phyloP scores from a whole-genome alignment of 2,888 invertebrate genomes.

The Arge pagana region DNA sequence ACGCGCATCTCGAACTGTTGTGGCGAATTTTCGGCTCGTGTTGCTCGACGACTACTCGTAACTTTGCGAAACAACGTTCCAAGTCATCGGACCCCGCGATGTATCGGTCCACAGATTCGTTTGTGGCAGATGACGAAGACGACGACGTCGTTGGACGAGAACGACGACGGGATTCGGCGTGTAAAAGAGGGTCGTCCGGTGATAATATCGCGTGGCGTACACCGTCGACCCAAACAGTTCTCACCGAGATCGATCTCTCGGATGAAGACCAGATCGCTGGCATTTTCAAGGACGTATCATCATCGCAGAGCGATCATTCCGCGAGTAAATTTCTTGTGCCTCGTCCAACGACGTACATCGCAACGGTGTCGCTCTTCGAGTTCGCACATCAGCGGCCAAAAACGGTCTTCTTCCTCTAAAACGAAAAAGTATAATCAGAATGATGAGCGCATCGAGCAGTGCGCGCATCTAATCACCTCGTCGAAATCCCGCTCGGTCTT shows the following conservation, averaged over 20 bases:
- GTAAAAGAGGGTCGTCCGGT: constrained; percentile 64
- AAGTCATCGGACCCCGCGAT: constrained; percentile 31
- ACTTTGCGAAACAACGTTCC: constrained; percentile 44
- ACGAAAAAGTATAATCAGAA: too few species aligned
- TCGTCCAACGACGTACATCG: too few species aligned
- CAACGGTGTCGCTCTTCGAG: too few species aligned
- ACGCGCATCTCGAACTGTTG: constrained; percentile 25
- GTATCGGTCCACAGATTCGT: neutral
- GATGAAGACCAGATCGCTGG: constrained; percentile 65
- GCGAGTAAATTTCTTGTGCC: neutral
- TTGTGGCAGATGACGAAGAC: too few species aligned
- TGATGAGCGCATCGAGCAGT: too few species aligned
- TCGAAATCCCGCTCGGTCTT: too few species aligned
- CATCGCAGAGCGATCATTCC: neutral
- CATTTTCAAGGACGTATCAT: constrained; percentile 42
- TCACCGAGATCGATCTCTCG: constrained; percentile 62
- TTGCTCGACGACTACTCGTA: constrained; percentile 43
- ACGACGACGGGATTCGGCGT: constrained; percentile 29
- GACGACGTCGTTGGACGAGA: neutral
- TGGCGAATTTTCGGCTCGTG: constrained; percentile 25
- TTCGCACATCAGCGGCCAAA: too few species aligned
- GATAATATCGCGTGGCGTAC: constrained; percentile 72
- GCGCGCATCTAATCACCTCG: too few species aligned
- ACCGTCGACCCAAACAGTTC: constrained; percentile 72
- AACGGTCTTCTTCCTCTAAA: too few species aligned